Conservation (phyloP, 1,140 invertebrate species). For the Zaprionus taronus region DNA sequence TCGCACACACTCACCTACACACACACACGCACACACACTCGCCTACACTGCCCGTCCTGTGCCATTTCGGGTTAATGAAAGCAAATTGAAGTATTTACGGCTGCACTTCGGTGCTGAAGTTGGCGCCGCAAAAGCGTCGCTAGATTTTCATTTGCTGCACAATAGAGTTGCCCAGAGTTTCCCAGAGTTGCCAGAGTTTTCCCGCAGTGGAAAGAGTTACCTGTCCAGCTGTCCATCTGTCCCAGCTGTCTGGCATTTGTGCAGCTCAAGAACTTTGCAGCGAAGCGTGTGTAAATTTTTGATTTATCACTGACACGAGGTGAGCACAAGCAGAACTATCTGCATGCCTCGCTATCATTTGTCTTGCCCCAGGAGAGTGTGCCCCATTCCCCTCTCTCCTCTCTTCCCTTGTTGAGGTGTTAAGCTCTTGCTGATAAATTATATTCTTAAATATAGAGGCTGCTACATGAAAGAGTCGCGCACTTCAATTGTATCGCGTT, state of each 20-base stretch:
- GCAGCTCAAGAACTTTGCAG: slow-evolving; percentile 48
- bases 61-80: slow-evolving; percentile 62
- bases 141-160: slow-evolving; percentile 69
- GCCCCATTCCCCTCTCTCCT: not conserved
- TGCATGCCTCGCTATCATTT: slow-evolving; percentile 55
- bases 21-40: not conserved
- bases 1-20: not conserved
- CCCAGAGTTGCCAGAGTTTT: not conserved
- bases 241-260: slow-evolving; percentile 23
- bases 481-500: slow-evolving; percentile 56
- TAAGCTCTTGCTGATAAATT: slow-evolving; percentile 62
- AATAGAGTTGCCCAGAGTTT: not conserved
- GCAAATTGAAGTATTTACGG: slow-evolving; percentile 77
- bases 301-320: slow-evolving; percentile 67
- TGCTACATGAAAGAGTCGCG: slow-evolving; percentile 6
- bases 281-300: slow-evolving; percentile 62
- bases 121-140: slow-evolving; percentile 41
- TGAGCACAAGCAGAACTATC: slow-evolving; percentile 13
- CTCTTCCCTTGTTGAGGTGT: slow-evolving; percentile 23
- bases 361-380: slow-evolving; percentile 42
- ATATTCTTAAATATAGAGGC: slow-evolving; percentile 41
- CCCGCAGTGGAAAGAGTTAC: not conserved
- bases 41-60: slow-evolving; percentile 1
- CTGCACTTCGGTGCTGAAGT: slow-evolving; percentile 62
- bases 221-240: not conserved